Percentiles rank a stretch among this genome's conserved stretches.
phyloP scores from a whole-genome alignment of 2,113 vertebrate species.

The Vidua macroura region DNA sequence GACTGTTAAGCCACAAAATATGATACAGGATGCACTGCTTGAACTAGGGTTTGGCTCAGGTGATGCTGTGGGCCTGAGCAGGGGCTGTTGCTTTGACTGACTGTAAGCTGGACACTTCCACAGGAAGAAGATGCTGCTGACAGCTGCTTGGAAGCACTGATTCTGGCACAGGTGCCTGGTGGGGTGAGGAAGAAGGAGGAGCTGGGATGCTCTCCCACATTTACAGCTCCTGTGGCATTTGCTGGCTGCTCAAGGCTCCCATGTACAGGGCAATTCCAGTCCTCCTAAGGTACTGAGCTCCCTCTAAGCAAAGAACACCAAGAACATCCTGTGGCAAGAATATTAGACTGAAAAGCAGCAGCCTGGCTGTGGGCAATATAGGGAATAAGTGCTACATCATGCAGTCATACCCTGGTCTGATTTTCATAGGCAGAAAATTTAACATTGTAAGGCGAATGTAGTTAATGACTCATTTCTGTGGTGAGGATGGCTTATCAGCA shows the following conservation, averaged over 20 bases:
- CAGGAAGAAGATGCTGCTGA: not conserved
- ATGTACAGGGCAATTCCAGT: not conserved
- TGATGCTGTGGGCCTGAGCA: not conserved
- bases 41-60: not conserved
- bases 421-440: not conserved
- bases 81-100: not conserved
- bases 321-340: not conserved
- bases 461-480: not conserved
- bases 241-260: not conserved
- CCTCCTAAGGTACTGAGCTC: not conserved
- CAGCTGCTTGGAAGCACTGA: not conserved
- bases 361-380: not conserved
- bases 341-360: not conserved
- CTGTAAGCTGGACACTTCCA: not conserved
- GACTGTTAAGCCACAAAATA: not conserved
- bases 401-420: fast-evolving
- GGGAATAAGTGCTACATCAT: not conserved
- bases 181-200: not conserved
- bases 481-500: not conserved
- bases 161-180: not conserved
- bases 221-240: not conserved
- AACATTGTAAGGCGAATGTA: not conserved
- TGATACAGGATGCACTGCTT: not conserved
- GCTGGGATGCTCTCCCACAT: not conserved
- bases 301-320: not conserved